Evolutionary conservation across 2,113 vertebrate species (phyloP).

Genomic region (Alligator sinensis): DNA sequence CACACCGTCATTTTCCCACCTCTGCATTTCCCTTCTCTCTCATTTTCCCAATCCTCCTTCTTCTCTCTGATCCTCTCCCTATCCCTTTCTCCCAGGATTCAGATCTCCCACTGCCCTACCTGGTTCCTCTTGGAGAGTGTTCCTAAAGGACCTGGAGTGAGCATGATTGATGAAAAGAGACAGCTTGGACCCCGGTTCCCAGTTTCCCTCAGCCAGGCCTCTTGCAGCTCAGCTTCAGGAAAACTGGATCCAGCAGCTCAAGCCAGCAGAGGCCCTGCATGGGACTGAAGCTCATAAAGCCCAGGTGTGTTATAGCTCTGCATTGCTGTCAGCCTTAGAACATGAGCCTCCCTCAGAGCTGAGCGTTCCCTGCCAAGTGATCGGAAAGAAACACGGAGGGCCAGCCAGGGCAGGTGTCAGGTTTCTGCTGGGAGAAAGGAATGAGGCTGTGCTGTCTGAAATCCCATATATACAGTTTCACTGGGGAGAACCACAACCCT

Average conservation of each 20-base stretch:
- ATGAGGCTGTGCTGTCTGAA: not conserved
- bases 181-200: not conserved
- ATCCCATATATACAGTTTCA: not conserved
- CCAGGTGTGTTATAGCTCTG: conserved; percentile 64
- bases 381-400: not conserved
- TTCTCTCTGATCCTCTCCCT: not conserved
- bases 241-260: conserved; percentile 41
- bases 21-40: not conserved
- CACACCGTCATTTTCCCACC: not conserved
- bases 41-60: not conserved
- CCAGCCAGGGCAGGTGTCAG: not conserved
- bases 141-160: conserved; percentile 52
- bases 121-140: conserved; percentile 25
- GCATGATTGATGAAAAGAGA: conserved; percentile 45
- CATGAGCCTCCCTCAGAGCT: conserved; percentile 37
- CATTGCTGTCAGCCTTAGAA: conserved; percentile 23
- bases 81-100: not conserved
- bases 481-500: conserved; percentile 28
- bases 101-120: conserved; percentile 26
- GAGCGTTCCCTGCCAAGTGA: conserved; percentile 45
- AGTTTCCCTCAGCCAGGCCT: conserved; percentile 43
- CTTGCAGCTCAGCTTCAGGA: conserved; percentile 53
- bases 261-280: conserved; percentile 56
- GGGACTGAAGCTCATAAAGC: conserved; percentile 51
- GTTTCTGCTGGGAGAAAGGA: conserved; percentile 46